These are phyloP conservation scores for Rousettus leschenaultii DNA, from an alignment of 2,113 vertebrate genomes.

Conservation along the genomic window DNA sequence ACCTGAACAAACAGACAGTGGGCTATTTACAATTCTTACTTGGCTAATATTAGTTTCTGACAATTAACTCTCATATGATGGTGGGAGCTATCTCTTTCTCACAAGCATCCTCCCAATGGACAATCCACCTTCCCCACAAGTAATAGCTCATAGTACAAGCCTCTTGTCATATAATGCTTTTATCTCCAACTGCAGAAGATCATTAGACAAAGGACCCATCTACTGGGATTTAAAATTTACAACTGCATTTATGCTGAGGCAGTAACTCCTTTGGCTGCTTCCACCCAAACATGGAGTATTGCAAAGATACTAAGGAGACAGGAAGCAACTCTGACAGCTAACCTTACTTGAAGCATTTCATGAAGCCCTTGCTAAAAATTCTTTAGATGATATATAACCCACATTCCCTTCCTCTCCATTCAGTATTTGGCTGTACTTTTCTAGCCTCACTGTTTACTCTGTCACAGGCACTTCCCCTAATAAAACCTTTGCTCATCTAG, in stretches of 20 bases:
- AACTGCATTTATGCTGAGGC: background rate
- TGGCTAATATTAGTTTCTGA: background rate
- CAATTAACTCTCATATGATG: background rate
- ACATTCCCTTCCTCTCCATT: background rate
- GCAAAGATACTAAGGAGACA: background rate
- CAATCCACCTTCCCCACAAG: background rate
- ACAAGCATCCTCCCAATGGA: background rate
- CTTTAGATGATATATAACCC: too few species aligned
- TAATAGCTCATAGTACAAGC: background rate
- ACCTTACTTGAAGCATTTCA: background rate
- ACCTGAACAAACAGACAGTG: too few species aligned
- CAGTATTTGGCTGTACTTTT: fast-evolving
- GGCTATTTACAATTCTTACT: background rate
- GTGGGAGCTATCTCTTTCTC: background rate
- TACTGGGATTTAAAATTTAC: background rate
- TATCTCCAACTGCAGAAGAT: background rate
- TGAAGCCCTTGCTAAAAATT: background rate
- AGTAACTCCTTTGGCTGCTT: too few species aligned
- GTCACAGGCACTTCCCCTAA: background rate
- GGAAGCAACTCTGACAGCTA: fast-evolving
- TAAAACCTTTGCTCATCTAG: background rate
- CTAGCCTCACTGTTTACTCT: background rate
- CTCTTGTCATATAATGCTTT: background rate
- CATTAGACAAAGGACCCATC: background rate
- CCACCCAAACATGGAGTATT: background rate